Percentiles rank a stretch among this genome's conserved stretches.
These are phyloP conservation scores for Epirrhoe tristata DNA, from an alignment of 2,888 invertebrate species.

Conservation along the genomic window DNA sequence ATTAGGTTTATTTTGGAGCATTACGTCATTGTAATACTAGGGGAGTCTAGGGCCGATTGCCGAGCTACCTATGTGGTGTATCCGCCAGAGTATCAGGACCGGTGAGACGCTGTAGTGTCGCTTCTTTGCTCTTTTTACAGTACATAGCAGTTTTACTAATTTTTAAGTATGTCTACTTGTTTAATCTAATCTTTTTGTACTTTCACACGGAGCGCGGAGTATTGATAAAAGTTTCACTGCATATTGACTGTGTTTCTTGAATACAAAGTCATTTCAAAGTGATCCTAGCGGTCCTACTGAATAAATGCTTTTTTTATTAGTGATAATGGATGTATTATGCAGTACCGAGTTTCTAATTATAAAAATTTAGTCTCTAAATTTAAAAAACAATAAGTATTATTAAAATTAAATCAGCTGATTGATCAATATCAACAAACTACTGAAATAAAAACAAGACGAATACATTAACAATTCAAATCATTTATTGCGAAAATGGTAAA, in stretches of 20 bases:
- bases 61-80: conserved; percentile 49
- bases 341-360: too few relatives aligned
- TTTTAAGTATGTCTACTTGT: neutral
- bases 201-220: neutral
- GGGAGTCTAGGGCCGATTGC: conserved; percentile 56
- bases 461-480: too few relatives aligned
- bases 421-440: too few relatives aligned
- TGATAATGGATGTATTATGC: too few relatives aligned
- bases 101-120: conserved; percentile 26
- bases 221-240: conserved; percentile 33
- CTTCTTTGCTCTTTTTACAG: neutral
- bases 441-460: too few relatives aligned
- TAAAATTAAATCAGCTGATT: too few relatives aligned
- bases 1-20: conserved; percentile 83
- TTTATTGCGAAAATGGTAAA: too few relatives aligned
- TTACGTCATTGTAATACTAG: conserved; percentile 77
- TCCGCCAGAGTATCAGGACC: conserved; percentile 51
- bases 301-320: too few relatives aligned
- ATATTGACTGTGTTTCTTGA: conserved; percentile 36
- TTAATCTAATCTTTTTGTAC: neutral
- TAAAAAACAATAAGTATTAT: too few relatives aligned
- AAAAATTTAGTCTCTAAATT: too few relatives aligned
- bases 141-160: neutral
- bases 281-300: too few relatives aligned
- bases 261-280: conserved; percentile 41